Evolutionary conservation across 2,113 vertebrate genomes (phyloP), one percentile per base, ranked within the genome.

Genomic region (Micromys minutus): DNA sequence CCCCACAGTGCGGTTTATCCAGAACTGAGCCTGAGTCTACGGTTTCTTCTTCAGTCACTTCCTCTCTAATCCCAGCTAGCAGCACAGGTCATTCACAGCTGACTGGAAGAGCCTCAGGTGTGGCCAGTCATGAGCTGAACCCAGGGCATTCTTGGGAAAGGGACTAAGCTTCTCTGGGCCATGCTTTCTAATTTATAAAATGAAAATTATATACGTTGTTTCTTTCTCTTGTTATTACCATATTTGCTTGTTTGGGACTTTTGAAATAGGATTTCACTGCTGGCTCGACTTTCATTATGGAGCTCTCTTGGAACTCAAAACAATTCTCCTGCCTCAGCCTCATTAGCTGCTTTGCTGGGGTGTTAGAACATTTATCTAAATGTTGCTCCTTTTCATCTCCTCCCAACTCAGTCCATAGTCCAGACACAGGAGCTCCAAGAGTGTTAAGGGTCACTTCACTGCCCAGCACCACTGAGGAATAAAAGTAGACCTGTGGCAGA

Each of bases 141-240:
- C 65, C 22, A 0, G 34, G 77, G 80, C 57, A 42, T 12, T 61
- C 26, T 31, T 10, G n/a, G 47, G 59, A 47, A n/a, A 55, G 42
- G 34, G n/a, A 24, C 39, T 81, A 77, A n/a, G 67, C 16, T 80
- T 57, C 77, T 87, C 79, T 55, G 55, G 36, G 55, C 29, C 31
- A 21, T 3, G 5, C 24, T 89, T 90, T 67, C 89, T 76, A 8
- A 90, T 47, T 72, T 92, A 65, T 45, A 81, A 94, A 88, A 94
- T 61, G 34, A 8, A 57, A 88, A 83, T 24, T 45, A 67, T 52
- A 89, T 34, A 77, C 34, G 26, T 72, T 81, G 42, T 52, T 87
- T 31, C 50, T 83, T 39, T 67, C 72, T 63, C 57, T 77, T 55
- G 15, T 24, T 29, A 63, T 42, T 61, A 69, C 21, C 36, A 16